A percentile compares a stretch with the other conserved stretches of the same genome.
These are phyloP conservation scores for Iphiclides podalirius DNA, from an alignment of 2,888 invertebrate species.

Conservation along the genomic window DNA sequence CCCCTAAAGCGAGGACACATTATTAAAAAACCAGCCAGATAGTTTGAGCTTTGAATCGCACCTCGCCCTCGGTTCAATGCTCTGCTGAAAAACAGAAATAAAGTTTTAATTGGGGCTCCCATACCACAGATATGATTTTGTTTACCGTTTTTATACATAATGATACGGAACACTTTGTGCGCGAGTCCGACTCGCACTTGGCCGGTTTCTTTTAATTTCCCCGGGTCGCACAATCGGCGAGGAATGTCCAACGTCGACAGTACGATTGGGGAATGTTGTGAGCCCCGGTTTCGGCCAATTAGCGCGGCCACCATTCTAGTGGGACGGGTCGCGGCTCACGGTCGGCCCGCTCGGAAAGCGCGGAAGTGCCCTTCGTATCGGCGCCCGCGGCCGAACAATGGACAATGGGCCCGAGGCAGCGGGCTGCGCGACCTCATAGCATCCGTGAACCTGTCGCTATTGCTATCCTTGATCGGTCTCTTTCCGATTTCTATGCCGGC, in stretches of 20 bases:
- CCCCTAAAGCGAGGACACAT: too few species aligned
- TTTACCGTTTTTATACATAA: too few species aligned
- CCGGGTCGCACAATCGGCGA: neutral
- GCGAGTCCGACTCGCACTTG: neutral
- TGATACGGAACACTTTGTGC: too few species aligned
- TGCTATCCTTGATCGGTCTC: neutral
- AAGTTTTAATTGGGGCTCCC: too few species aligned
- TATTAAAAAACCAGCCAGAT: too few species aligned
- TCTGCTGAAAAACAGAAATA: too few species aligned
- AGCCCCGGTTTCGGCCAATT: slow-evolving; percentile 18
- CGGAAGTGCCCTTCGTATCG: slow-evolving; percentile 70
- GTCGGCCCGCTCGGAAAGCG: slow-evolving; percentile 48
- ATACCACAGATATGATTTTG: neutral
- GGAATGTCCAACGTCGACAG: slow-evolving; percentile 2
- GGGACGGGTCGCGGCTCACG: slow-evolving; percentile 46
- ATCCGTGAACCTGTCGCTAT: slow-evolving; percentile 51
- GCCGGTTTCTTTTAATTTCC: neutral
- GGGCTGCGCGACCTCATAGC: slow-evolving; percentile 56
- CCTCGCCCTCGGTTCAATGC: too few species aligned
- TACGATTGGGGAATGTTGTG: slow-evolving; percentile 3
- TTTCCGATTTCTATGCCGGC: too few species aligned
- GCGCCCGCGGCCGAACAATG: slow-evolving; percentile 51
- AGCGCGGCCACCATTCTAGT: slow-evolving; percentile 4
- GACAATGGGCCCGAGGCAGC: slow-evolving; percentile 63
- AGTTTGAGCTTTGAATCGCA: too few species aligned